Evolutionary conservation across 2,888 invertebrate species (phyloP).

Genomic region (Andrena fulva): DNA sequence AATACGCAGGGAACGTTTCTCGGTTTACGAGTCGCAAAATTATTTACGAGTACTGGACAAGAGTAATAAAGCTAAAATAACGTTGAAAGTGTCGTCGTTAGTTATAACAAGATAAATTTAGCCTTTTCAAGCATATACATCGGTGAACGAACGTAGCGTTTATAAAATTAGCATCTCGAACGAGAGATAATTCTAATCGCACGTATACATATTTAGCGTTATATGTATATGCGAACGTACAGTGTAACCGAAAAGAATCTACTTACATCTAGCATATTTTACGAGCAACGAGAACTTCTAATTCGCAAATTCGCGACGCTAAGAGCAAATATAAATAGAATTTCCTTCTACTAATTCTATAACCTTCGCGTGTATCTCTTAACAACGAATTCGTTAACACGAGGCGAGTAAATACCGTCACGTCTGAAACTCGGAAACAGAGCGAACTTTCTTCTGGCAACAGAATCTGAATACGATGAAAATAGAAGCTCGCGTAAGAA

Average conservation of each 20-base stretch:
- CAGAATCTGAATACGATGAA: not conserved
- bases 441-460: constrained; percentile 3
- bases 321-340: not conserved
- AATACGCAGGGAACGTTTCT: not conserved
- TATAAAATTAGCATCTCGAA: not conserved
- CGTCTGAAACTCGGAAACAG: not conserved
- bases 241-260: not conserved
- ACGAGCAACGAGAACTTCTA: not conserved
- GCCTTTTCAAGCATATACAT: not conserved
- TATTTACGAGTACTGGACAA: constrained; percentile 11
- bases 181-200: not conserved
- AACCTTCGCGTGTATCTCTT: constrained; percentile 1
- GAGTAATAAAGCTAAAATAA: constrained; percentile 5
- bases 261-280: not conserved
- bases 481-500: not conserved
- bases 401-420: not conserved
- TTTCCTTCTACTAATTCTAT: constrained; percentile 4
- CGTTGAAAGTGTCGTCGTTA: not conserved
- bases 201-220: not conserved
- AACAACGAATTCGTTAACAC: not conserved
- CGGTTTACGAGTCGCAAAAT: constrained; percentile 24
- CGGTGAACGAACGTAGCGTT: not conserved
- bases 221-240: not conserved
- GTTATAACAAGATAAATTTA: constrained; percentile 3
- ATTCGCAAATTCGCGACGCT: not conserved